Conservation (phyloP, 2,113 vertebrate species). For the Dolichallabes microphthalmus region DNA sequence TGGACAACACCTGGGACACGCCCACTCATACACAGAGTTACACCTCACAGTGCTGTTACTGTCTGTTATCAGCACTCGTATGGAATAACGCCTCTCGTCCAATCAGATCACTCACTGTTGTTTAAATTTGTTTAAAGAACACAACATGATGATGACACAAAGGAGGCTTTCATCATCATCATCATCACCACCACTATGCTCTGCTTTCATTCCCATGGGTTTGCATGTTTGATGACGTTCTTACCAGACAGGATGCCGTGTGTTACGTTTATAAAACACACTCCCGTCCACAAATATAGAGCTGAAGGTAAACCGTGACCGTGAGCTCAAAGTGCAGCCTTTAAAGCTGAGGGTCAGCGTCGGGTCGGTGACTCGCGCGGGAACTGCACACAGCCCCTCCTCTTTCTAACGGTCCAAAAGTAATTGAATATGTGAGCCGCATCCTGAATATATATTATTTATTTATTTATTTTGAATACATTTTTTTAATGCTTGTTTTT, state of each 20-base stretch:
- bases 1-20: too few relatives aligned
- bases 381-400: neutral
- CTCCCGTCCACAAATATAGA: neutral
- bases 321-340: neutral
- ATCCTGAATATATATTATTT: neutral
- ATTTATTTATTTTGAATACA: too few relatives aligned
- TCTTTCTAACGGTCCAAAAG: neutral
- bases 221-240: neutral
- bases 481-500: neutral
- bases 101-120: too few relatives aligned
- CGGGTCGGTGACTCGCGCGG: too few relatives aligned
- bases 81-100: too few relatives aligned
- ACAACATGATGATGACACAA: neutral
- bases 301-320: neutral
- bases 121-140: neutral
- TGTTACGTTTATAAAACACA: too few relatives aligned
- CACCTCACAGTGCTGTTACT: too few relatives aligned
- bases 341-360: too few relatives aligned
- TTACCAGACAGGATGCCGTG: neutral
- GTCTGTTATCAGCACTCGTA: too few relatives aligned
- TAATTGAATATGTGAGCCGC: neutral
- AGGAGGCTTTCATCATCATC: neutral
- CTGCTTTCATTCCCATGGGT: neutral
- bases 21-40: too few relatives aligned
- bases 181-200: neutral